Conservation (phyloP, 1,140 invertebrate species). For the Euwallacea similis region DNA sequence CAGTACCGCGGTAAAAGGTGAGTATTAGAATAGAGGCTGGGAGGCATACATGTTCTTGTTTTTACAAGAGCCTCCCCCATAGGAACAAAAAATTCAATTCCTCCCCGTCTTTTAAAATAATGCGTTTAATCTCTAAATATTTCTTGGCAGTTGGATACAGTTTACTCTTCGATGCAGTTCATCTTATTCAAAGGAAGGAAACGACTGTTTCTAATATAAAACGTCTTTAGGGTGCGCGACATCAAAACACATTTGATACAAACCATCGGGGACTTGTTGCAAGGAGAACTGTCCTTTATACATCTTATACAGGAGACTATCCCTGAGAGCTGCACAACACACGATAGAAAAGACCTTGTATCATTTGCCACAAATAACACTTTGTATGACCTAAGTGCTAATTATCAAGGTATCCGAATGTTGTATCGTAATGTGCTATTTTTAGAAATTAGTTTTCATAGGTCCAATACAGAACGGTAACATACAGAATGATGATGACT, state of each 20-base stretch:
- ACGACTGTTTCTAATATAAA: no score
- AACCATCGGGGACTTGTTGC: constrained; percentile 45
- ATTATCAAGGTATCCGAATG: neutral
- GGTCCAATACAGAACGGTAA: constrained; percentile 36
- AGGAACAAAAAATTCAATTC: no score
- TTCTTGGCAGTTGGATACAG: no score
- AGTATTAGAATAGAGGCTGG: constrained; percentile 6
- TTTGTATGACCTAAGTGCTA: constrained; percentile 17
- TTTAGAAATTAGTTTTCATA: neutral
- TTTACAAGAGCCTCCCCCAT: no score
- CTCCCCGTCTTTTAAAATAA: neutral
- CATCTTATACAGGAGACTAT: constrained; percentile 47
- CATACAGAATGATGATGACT: constrained; percentile 49
- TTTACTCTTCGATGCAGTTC: no score
- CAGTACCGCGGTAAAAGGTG: constrained; percentile 50
- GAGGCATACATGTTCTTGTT: no score
- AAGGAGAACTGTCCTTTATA: constrained; percentile 48
- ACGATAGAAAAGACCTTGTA: constrained; percentile 21
- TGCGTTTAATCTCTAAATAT: no score
- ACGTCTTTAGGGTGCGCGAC: constrained; percentile 42
- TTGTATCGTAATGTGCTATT: neutral
- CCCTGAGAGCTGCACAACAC: constrained; percentile 29
- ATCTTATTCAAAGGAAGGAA: no score
- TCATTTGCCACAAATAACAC: constrained; percentile 17
- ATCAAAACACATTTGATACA: constrained; percentile 43